A percentile compares a stretch with the other conserved stretches of the same genome.
These are phyloP conservation scores for Clarias fuscus DNA, from an alignment of 2,797 vertebrate species.

Conservation along the genomic window DNA sequence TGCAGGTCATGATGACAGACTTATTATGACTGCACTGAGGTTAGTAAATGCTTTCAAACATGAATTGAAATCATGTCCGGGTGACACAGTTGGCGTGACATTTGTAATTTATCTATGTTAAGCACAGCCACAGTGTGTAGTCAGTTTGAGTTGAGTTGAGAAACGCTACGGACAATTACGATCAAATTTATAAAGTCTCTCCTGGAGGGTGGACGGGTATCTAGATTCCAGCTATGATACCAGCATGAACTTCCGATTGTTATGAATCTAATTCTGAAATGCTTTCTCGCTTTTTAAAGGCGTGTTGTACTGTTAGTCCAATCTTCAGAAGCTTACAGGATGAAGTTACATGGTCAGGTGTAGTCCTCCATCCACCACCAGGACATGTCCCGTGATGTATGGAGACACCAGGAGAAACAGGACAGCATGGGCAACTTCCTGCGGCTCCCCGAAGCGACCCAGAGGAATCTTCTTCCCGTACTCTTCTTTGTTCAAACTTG, in stretches of 20 bases:
- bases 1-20: background rate
- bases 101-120: background rate
- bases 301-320: background rate
- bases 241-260: background rate
- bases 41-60: background rate
- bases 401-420: slow-evolving; percentile 86
- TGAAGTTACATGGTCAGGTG: slow-evolving; percentile 76
- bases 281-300: background rate
- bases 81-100: background rate
- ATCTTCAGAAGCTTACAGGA: background rate
- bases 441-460: slow-evolving; percentile 84
- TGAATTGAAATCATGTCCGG: background rate
- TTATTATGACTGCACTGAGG: background rate
- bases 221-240: background rate
- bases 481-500: slow-evolving; percentile 76
- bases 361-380: slow-evolving; percentile 90
- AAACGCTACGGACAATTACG: background rate
- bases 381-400: slow-evolving; percentile 88
- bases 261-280: background rate
- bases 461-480: slow-evolving; percentile 75
- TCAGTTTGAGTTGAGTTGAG: background rate
- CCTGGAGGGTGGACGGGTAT: background rate
- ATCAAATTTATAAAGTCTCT: background rate
- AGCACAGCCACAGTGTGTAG: background rate
- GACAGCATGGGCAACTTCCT: slow-evolving; percentile 82